Conservation (phyloP, 2,113 vertebrate genomes). For the Odocoileus virginianus region DNA sequence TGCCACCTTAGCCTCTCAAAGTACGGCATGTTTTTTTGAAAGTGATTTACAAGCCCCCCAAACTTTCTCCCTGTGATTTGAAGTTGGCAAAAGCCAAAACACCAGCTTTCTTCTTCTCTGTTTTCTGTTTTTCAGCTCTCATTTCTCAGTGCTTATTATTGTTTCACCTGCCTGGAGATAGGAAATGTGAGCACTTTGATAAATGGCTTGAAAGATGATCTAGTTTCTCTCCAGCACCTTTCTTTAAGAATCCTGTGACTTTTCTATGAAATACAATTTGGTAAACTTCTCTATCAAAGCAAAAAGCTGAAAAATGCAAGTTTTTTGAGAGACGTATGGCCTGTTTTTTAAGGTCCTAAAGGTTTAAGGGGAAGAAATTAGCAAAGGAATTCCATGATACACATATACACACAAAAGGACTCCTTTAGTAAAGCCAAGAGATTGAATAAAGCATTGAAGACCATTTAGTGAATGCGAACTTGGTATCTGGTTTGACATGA, state of each 20-base stretch:
- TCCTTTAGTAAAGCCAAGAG: background rate
- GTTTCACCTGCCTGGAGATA: slow-evolving; percentile 34
- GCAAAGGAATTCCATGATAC: no score
- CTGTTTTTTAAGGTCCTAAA: background rate
- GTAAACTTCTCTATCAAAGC: slow-evolving; percentile 3
- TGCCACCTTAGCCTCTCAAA: background rate
- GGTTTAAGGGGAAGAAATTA: background rate
- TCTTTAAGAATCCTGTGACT: background rate
- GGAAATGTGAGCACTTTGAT: slow-evolving; percentile 36
- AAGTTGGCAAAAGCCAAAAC: background rate
- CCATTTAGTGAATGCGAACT: background rate
- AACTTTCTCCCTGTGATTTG: slow-evolving; percentile 15
- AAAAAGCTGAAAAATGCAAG: background rate
- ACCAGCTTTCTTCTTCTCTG: background rate
- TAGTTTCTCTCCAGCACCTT: background rate
- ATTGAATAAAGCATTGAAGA: background rate
- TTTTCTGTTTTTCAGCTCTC: slow-evolving; percentile 20
- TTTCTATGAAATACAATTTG: slow-evolving; percentile 15
- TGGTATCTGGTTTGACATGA: background rate
- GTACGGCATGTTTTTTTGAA: background rate
- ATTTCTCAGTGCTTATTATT: slow-evolving; percentile 28
- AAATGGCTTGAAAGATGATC: slow-evolving; percentile 26
- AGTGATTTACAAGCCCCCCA: background rate
- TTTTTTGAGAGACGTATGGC: background rate
- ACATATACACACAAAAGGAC: background rate